Evolutionary conservation across 2,113 vertebrate genomes (phyloP).

Genomic region (Vombatus ursinus): DNA sequence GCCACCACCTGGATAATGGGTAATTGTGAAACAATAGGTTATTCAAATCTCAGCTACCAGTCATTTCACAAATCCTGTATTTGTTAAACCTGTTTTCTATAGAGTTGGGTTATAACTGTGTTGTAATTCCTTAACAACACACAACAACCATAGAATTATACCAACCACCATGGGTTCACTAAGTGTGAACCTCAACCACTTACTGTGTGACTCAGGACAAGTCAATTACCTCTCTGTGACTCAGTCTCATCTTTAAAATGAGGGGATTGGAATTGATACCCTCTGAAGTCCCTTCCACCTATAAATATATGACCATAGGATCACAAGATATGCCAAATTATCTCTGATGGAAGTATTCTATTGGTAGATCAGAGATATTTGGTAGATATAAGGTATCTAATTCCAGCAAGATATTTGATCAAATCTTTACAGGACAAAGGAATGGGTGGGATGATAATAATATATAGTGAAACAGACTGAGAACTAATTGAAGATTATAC

Average conservation of each 20-base stretch:
- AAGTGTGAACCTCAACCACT: not conserved
- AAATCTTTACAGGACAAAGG: not conserved
- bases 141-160: not conserved
- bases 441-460: too few species aligned
- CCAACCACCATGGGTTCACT: not conserved
- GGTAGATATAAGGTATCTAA: not conserved
- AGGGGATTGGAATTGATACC: not conserved
- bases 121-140: not conserved
- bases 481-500: not conserved
- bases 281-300: not conserved
- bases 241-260: too few species aligned
- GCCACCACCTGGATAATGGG: constrained; percentile 62
- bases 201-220: not conserved
- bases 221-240: not conserved
- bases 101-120: not conserved
- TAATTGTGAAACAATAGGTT: constrained; percentile 28
- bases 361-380: not conserved
- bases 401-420: not conserved
- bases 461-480: not conserved
- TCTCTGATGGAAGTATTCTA: not conserved
- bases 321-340: not conserved
- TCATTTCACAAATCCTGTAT: constrained; percentile 37
- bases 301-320: not conserved
- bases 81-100: constrained; percentile 8
- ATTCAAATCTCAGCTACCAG: constrained; percentile 22